Evolutionary conservation across 2,113 vertebrate species (phyloP), one percentile per base, ranked within the genome.

Genomic region (Sapajus apella): DNA sequence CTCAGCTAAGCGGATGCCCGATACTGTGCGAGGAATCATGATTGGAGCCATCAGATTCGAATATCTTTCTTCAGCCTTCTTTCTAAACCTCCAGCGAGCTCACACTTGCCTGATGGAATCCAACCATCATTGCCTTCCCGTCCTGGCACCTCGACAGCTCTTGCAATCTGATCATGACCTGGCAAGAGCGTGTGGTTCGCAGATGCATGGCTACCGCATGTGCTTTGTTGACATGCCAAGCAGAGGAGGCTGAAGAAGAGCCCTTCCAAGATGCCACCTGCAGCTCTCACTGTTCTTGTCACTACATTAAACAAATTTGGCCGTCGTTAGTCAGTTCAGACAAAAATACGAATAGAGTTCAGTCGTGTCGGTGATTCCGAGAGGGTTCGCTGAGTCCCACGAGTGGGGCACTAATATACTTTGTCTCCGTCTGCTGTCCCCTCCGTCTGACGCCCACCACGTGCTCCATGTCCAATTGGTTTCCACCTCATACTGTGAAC

Each of bases 401-500:
- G 1, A 21, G 2, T 0, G 0, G 43, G 52, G 25, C 14, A 3
- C 80, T 1, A n/a, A 25, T 37, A 4, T 4, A 8, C 16, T 21
- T 14, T 55, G 45, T 20, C 17, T 20, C 17, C 6, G 5, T 11
- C 27, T 61, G 8, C 9, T 25, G 14, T 2, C 6, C 21, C 47
- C 37, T 23, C 2, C 8, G 6, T 37, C 35, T 25, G 61, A 4
- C 12, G 2, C 13, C 20, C 61, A 14, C n/a, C 55, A 37, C 13
- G 40, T 10, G 14, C 70, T 32, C 12, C 43, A 5, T 0, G 11
- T 3, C 1, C 37, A 35, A 1, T 30, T 1, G 64, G 32, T 25
- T 21, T 64, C 30, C 9, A 16, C 6, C 3, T 10, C 1, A 32
- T 1, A 1, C 0, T 0, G 0, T 9, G 10, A 9, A 47, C 14